These are phyloP conservation scores for Hesperophylax magnus DNA, from an alignment of 1,140 invertebrate genomes.

Conservation along the genomic window DNA sequence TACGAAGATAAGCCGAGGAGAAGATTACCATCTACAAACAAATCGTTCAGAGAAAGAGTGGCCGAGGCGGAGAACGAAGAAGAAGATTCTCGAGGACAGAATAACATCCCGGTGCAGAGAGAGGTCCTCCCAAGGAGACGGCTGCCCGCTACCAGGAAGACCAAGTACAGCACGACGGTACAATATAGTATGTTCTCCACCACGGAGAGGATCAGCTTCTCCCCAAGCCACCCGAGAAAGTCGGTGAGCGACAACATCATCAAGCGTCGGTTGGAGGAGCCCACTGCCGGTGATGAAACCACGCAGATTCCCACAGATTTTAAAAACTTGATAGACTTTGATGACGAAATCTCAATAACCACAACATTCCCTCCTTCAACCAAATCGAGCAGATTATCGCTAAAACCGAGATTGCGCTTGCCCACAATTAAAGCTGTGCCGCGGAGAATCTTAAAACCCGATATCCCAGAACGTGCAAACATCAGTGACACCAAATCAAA, in stretches of 20 bases:
- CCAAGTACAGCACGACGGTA: constrained; percentile 6
- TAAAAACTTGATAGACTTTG: constrained; percentile 41
- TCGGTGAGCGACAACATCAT: constrained; percentile 48
- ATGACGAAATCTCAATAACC: constrained; percentile 26
- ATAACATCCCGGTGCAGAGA: constrained; percentile 1
- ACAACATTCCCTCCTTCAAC: constrained; percentile 43
- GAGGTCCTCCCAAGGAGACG: constrained; percentile 41
- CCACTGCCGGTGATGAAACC: constrained; percentile 16
- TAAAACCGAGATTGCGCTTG: constrained; percentile 54
- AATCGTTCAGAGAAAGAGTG: constrained; percentile 40
- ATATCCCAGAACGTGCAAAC: constrained; percentile 18
- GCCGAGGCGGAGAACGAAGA: constrained; percentile 16
- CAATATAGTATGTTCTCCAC: constrained; percentile 30
- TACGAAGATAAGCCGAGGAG: constrained; percentile 44
- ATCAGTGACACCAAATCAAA: background rate
- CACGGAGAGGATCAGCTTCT: constrained; percentile 37
- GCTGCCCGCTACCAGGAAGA: constrained; percentile 19
- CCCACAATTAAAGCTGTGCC: constrained; percentile 47
- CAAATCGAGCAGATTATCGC: constrained; percentile 51
- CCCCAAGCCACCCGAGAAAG: constrained; percentile 43
- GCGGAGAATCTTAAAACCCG: constrained; percentile 51
- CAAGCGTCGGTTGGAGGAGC: constrained; percentile 36
- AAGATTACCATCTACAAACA: constrained; percentile 45
- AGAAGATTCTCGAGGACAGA: constrained; percentile 9
- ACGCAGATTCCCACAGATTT: constrained; percentile 18